These are phyloP conservation scores for Sebastes steindachneri DNA, from an alignment of 2,797 vertebrate species.

Conservation along the genomic window DNA sequence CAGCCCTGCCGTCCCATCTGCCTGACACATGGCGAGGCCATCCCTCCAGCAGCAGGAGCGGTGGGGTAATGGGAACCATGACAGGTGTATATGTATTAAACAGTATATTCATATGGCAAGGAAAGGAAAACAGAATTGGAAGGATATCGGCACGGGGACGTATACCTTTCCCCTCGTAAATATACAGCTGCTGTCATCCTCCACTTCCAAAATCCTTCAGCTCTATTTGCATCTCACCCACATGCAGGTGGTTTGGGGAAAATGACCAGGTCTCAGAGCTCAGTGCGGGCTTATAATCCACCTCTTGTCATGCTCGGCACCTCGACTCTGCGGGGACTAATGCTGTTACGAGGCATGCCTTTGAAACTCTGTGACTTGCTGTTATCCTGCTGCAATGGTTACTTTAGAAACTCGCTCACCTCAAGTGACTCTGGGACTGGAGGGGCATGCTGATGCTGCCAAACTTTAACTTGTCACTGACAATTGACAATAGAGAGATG, in stretches of 20 bases:
- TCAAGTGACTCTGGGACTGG: slow-evolving; percentile 57
- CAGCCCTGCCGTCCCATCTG: slow-evolving; percentile 64
- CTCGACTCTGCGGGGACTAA: slow-evolving; percentile 57
- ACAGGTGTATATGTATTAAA: slow-evolving; percentile 50
- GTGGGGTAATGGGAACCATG: neutral
- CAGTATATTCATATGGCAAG: slow-evolving; percentile 42
- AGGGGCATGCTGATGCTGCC: slow-evolving; percentile 51
- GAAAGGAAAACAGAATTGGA: neutral
- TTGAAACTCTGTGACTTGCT: slow-evolving; percentile 62
- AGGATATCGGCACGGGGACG: neutral
- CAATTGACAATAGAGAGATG: slow-evolving; percentile 14
- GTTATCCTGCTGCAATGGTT: slow-evolving; percentile 64
- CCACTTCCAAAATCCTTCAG: slow-evolving; percentile 25
- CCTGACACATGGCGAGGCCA: slow-evolving; percentile 43
- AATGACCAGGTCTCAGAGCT: slow-evolving; percentile 49
- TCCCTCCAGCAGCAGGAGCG: slow-evolving; percentile 20
- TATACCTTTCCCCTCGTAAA: slow-evolving; percentile 1
- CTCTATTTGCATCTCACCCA: slow-evolving; percentile 40
- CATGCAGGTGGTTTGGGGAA: slow-evolving; percentile 44
- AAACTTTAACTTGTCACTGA: slow-evolving; percentile 25
- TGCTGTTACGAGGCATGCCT: slow-evolving; percentile 59
- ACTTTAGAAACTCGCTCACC: slow-evolving; percentile 68
- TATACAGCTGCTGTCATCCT: slow-evolving; percentile 29
- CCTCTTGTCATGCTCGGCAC: slow-evolving; percentile 62
- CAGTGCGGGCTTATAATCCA: slow-evolving; percentile 58